Conservation (phyloP, 1,140 invertebrate species). For the Papilio aristodemus region DNA sequence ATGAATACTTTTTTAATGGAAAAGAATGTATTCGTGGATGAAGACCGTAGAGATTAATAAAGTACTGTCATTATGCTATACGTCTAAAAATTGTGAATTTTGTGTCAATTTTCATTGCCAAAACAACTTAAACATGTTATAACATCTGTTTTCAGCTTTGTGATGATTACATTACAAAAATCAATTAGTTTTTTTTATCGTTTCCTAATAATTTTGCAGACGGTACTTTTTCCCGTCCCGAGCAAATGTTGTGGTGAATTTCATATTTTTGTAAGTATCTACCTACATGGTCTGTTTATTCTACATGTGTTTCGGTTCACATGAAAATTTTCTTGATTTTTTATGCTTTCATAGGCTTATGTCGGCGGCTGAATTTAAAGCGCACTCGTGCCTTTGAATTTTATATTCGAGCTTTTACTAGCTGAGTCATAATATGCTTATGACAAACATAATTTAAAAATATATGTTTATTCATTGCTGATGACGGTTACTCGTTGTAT, state of each 20-base stretch:
- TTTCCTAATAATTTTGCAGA: conserved; percentile 41
- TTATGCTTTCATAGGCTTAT: conserved; percentile 78
- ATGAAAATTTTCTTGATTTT: conserved; percentile 79
- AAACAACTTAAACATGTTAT: too few species aligned
- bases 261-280: conserved; percentile 81
- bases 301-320: conserved; percentile 79
- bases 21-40: too few species aligned
- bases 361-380: conserved; percentile 55
- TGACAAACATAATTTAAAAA: background rate
- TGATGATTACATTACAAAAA: too few species aligned
- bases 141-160: too few species aligned
- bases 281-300: conserved; percentile 79
- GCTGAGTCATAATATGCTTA: conserved; percentile 47
- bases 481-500: too few species aligned
- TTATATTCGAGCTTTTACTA: conserved; percentile 51
- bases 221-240: conserved; percentile 63
- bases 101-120: too few species aligned
- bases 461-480: background rate
- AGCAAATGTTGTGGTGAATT: conserved; percentile 80
- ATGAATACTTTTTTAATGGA: background rate
- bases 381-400: conserved; percentile 55
- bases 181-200: too few species aligned
- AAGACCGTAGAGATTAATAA: too few species aligned
- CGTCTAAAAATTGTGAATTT: too few species aligned
- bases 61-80: too few species aligned